Percentiles rank a stretch among this genome's conserved stretches.
These are phyloP conservation scores for Chaetoderma sp. DNA, from an alignment of 2,888 invertebrate genomes.

Conservation along the genomic window DNA sequence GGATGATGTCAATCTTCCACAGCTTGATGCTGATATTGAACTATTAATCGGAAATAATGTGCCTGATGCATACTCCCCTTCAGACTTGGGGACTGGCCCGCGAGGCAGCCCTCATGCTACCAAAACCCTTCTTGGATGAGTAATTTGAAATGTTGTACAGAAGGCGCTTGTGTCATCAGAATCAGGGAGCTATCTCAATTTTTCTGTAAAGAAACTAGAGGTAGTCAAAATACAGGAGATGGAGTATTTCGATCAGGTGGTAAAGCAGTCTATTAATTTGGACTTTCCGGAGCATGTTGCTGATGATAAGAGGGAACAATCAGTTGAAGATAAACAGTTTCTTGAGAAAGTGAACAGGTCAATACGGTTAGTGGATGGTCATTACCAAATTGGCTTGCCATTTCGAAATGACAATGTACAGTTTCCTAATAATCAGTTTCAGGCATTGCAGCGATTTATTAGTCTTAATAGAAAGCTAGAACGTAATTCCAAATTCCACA, in stretches of 20 bases:
- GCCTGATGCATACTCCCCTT: slow-evolving; percentile 24
- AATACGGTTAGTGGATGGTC: slow-evolving; percentile 20
- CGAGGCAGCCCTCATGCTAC: slow-evolving; percentile 23
- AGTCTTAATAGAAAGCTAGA: no score
- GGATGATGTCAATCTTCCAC: slow-evolving; percentile 21
- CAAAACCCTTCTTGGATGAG: slow-evolving; percentile 15
- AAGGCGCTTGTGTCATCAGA: no score
- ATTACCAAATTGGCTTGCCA: slow-evolving; percentile 18
- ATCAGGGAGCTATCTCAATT: no score
- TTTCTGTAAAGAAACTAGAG: slow-evolving; percentile 6
- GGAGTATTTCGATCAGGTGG: background rate
- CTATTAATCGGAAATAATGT: slow-evolving; percentile 17
- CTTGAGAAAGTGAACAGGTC: slow-evolving; percentile 11
- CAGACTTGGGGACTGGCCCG: slow-evolving; percentile 11
- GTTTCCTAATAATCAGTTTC: background rate
- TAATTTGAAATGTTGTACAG: slow-evolving; percentile 17
- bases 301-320: slow-evolving; percentile 22
- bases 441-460: slow-evolving; percentile 3
- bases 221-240: background rate
- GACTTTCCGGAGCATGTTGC: slow-evolving; percentile 27
- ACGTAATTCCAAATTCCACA: no score
- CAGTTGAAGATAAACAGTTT: slow-evolving; percentile 23
- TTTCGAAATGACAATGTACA: background rate
- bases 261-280: slow-evolving; percentile 19
- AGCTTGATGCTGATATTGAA: slow-evolving; percentile 12